These are phyloP conservation scores for Tuta absoluta DNA, from an alignment of 2,888 invertebrate genomes.

Conservation along the genomic window DNA sequence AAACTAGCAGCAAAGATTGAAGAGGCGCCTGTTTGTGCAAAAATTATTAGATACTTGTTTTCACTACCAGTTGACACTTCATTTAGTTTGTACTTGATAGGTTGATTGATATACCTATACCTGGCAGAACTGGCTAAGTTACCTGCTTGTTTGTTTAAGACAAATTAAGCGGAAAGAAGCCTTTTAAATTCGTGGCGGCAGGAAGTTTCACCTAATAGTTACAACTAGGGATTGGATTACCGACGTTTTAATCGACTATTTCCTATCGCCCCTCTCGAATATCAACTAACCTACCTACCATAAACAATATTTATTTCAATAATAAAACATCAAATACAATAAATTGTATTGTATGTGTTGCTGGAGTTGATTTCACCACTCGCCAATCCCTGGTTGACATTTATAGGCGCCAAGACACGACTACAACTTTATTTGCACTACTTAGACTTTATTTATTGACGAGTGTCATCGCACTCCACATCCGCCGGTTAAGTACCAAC, in stretches of 20 bases:
- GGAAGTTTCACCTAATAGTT: constrained; percentile 46
- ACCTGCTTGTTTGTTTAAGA: background rate
- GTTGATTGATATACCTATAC: too few species aligned
- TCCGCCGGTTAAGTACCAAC: constrained; percentile 22
- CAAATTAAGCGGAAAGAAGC: constrained; percentile 51
- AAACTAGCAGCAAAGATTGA: too few species aligned
- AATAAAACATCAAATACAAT: background rate
- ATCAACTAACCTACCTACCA: background rate
- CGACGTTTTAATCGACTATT: constrained; percentile 31
- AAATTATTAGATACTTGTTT: constrained; percentile 4
- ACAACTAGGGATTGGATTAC: constrained; percentile 46
- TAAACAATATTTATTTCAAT: background rate
- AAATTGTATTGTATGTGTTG: background rate
- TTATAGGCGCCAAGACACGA: constrained; percentile 11
- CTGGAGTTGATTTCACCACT: background rate
- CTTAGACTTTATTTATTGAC: constrained; percentile 16
- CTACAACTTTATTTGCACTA: constrained; percentile 20
- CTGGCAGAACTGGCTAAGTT: background rate
- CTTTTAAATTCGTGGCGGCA: constrained; percentile 38
- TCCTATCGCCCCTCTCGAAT: constrained; percentile 5
- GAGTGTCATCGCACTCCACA: constrained; percentile 31
- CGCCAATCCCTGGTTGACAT: constrained; percentile 22
- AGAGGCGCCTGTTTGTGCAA: constrained; percentile 4
- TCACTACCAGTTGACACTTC: background rate
- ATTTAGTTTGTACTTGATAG: too few species aligned